Conservation (phyloP, 2,888 invertebrate genomes). For the Aquatica leii region DNA sequence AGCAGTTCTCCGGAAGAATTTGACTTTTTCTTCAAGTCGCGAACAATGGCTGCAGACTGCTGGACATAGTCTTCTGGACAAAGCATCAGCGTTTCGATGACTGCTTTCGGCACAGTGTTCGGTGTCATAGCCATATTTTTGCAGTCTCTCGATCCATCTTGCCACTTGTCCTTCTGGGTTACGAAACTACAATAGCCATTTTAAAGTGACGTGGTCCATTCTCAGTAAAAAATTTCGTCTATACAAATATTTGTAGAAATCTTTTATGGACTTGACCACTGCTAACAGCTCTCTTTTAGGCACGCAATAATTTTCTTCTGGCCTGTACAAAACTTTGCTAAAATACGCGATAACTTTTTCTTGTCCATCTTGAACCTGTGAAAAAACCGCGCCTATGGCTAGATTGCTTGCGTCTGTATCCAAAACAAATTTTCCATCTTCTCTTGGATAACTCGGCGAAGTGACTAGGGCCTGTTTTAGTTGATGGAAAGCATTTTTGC, state of each 20-base stretch:
- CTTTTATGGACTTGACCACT: conserved; percentile 30
- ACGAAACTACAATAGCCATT: too few relatives aligned
- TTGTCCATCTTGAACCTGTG: conserved; percentile 21
- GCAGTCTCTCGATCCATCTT: too few relatives aligned
- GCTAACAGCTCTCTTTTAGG: conserved; percentile 46
- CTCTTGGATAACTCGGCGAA: not conserved
- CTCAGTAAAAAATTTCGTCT: conserved; percentile 46
- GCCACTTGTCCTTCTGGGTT: too few relatives aligned
- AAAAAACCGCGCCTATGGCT: conserved; percentile 21
- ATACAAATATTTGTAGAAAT: conserved; percentile 42
- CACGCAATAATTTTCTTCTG: conserved; percentile 45
- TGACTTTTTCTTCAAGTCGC: too few relatives aligned
- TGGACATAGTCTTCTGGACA: too few relatives aligned
- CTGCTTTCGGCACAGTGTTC: too few relatives aligned
- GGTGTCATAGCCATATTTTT: too few relatives aligned
- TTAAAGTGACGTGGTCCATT: conserved; percentile 35
- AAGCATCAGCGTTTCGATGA: too few relatives aligned
- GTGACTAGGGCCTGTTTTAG: not conserved
- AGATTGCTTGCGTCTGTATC: conserved; percentile 27
- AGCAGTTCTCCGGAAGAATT: too few relatives aligned
- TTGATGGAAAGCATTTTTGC: not conserved
- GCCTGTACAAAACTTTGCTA: conserved; percentile 36
- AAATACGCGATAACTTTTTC: conserved; percentile 44
- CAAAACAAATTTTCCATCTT: conserved; percentile 2
- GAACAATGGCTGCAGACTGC: too few relatives aligned